These are phyloP conservation scores for Ectemnius lituratus DNA, from an alignment of 2,888 invertebrate species.

Conservation along the genomic window DNA sequence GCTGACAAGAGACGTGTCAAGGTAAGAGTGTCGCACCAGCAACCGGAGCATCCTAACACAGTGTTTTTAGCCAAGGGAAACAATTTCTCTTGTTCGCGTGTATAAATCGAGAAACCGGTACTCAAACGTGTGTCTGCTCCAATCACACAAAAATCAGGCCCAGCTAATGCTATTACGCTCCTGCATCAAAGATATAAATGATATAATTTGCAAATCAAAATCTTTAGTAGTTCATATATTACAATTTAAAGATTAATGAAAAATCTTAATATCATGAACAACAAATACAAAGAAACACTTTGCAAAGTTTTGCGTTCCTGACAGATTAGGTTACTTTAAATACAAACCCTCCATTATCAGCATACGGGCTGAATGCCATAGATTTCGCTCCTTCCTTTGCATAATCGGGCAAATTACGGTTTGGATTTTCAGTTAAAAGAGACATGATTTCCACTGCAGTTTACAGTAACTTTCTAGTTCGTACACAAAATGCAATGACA, in stretches of 20 bases:
- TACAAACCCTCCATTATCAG: conserved; percentile 88
- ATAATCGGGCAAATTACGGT: conserved; percentile 79
- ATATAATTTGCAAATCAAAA: not conserved
- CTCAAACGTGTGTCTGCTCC: conserved; percentile 97
- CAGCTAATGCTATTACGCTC: conserved; percentile 96
- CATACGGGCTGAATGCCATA: conserved; percentile 83
- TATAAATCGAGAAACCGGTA: conserved; percentile 93
- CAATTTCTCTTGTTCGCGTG: conserved; percentile 92
- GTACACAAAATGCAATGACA: conserved; percentile 55
- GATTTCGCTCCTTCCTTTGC: conserved; percentile 78
- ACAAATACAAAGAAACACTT: not conserved
- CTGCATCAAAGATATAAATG: conserved; percentile 78
- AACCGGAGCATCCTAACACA: conserved; percentile 96
- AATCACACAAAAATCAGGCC: conserved; percentile 95
- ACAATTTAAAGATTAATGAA: not conserved
- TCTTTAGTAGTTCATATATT: not conserved
- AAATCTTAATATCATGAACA: not conserved
- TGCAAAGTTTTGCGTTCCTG: not conserved
- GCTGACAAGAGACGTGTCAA: conserved; percentile 90
- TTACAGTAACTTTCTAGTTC: not conserved
- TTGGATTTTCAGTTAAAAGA: conserved; percentile 67
- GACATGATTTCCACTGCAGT: conserved; percentile 61
- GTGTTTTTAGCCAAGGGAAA: conserved; percentile 90
- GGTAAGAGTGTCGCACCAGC: conserved; percentile 98
- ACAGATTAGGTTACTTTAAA: conserved; percentile 51